Evolutionary conservation across 2,888 invertebrate species (phyloP).

Genomic region (Cryptocephalus primarius): DNA sequence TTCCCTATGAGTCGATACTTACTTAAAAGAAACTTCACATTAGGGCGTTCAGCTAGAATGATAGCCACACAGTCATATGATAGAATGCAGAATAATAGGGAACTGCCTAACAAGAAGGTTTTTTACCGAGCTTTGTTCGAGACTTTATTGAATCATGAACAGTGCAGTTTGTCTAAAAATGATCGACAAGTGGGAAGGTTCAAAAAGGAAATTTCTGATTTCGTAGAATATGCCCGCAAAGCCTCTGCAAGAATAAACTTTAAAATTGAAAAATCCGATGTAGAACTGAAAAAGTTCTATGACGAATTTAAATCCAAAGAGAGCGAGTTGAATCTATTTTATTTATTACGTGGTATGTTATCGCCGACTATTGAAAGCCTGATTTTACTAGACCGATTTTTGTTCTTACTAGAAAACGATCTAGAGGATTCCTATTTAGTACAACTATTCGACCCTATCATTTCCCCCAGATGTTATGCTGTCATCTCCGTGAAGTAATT

Average conservation of each 20-base stretch:
- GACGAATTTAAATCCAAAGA: constrained; percentile 35
- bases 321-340: constrained; percentile 60
- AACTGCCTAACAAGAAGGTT: constrained; percentile 53
- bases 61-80: constrained; percentile 76
- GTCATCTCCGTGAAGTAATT: constrained; percentile 49
- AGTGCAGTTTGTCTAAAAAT: constrained; percentile 31
- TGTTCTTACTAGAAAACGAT: constrained; percentile 60
- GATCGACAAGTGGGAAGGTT: constrained; percentile 46
- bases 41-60: constrained; percentile 76
- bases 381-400: constrained; percentile 69
- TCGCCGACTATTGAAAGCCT: constrained; percentile 74
- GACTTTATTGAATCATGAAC: constrained; percentile 42
- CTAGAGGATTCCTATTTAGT: constrained; percentile 52
- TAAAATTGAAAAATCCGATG: constrained; percentile 37
- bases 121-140: constrained; percentile 70
- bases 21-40: constrained; percentile 35
- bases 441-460: constrained; percentile 70
- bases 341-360: constrained; percentile 62
- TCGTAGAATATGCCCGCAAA: constrained; percentile 58
- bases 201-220: constrained; percentile 43
- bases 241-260: constrained; percentile 54
- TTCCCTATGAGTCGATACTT: constrained; percentile 61
- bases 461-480: constrained; percentile 75
- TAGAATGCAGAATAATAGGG: constrained; percentile 45
- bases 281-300: constrained; percentile 37